phyloP scores from a whole-genome alignment of 2,797 vertebrate genomes.

The Sciurus carolinensis region DNA sequence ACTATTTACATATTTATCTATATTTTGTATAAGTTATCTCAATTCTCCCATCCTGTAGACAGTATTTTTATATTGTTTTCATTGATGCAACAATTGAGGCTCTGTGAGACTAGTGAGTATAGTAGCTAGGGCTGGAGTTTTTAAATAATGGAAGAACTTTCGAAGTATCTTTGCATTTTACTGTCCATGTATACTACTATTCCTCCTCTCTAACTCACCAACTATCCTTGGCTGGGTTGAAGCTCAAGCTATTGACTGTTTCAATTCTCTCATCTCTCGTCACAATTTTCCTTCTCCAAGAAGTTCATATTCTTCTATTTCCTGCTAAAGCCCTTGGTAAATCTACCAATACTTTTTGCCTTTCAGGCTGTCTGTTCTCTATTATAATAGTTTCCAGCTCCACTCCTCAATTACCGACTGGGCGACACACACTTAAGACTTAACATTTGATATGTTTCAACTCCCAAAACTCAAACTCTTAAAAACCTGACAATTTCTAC shows the following conservation, averaged over 20 bases:
- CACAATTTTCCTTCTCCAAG: conserved; percentile 11
- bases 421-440: conserved; percentile 29
- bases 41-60: conserved; percentile 8
- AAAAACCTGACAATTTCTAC: conserved; percentile 20
- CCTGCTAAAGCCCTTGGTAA: conserved; percentile 1
- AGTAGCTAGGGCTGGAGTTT: neutral
- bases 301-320: neutral
- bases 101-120: neutral
- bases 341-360: conserved; percentile 9
- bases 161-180: neutral
- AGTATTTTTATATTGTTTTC: conserved; percentile 52
- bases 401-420: neutral
- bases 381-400: neutral
- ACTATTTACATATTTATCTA: conserved; percentile 24
- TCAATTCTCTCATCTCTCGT: neutral
- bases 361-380: conserved; percentile 5
- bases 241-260: neutral
- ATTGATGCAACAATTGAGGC: conserved; percentile 19
- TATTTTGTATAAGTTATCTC: conserved; percentile 27
- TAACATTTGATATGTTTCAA: neutral
- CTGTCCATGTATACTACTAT: neutral
- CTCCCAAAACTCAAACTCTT: neutral
- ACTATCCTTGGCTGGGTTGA: neutral
- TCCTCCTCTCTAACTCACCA: conserved; percentile 22
- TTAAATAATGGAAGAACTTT: neutral